Evolutionary conservation across 2,113 vertebrate species (phyloP).

Genomic region (Castor canadensis): DNA sequence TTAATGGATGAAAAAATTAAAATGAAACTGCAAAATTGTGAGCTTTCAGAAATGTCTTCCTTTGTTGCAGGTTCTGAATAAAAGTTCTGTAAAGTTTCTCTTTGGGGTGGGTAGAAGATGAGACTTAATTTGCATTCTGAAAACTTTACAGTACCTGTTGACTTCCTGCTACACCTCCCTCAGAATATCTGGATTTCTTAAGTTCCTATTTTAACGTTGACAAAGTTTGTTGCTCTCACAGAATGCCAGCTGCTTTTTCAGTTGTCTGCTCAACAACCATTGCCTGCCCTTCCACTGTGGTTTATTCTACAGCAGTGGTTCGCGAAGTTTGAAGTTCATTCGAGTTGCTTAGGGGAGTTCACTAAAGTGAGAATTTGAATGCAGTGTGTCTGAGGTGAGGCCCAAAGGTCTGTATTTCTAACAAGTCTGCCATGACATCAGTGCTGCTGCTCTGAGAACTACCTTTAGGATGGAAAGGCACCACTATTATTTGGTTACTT

Average conservation of each 20-base stretch:
- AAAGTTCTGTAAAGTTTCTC: background rate
- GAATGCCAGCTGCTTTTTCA: background rate
- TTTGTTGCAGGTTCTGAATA: background rate
- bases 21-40: constrained; percentile 42
- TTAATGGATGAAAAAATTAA: constrained; percentile 61
- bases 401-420: background rate
- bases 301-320: background rate
- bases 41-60: constrained; percentile 44
- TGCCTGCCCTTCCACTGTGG: background rate
- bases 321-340: background rate
- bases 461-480: background rate
- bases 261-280: background rate
- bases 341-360: background rate
- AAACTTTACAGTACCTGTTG: background rate
- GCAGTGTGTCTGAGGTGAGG: background rate
- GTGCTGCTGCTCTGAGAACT: background rate
- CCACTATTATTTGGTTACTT: background rate
- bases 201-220: background rate
- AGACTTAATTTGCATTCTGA: background rate
- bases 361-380: background rate
- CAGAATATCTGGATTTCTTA: background rate
- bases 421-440: too few species aligned
- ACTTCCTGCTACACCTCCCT: background rate
- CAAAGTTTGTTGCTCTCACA: fast-evolving
- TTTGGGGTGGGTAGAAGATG: background rate